Evolutionary conservation across 30 jellyfish, hydroid and myxozoan species (phyloP), one percentile per base, ranked within the genome.

Genomic region (Turritopsis rubra): DNA sequence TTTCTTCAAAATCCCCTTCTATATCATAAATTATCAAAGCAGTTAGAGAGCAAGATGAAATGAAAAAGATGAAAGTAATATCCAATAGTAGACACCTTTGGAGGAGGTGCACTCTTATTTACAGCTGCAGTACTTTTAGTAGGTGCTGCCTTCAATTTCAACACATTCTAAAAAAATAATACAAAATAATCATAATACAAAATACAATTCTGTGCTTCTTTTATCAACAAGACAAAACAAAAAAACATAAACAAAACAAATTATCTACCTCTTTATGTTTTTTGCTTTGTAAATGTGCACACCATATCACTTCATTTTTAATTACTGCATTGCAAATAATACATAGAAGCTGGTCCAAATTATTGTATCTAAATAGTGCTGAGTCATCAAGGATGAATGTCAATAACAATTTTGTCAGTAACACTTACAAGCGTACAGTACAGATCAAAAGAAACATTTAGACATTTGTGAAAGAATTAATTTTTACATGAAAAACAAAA

Each of bases 291-390:
- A 91, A 85, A 84, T 91, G 97, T 23, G 97, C 79, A 27, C 29
- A 66, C 97, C 97, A 91, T 23, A 91, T 65, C 24, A 91, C 41
- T 52, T 91, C 97, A 87, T 85, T 91, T 72, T 91, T 91, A 53
- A 91, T 54, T 9, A 84, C 86, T 65, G 85, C 19, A 85, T 80
- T 84, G 86, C 97, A 91, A 54, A 91, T 87, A 7, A 84, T 53
- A 52, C 97, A 91, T 0, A 89, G 80, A 18, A 91, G 53, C 71
- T 87, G 96, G 18, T 91, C 97, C 18, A 87, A 53, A 65, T 80
- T 81, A 86, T 87, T 91, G 82, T 91, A 91, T 73, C 75, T 91
- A 65, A 41, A 26, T 41, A 41, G 13, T 5, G 5, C 13, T 41
- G 13, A 41, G 9, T 41, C 9, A 41, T 41, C 13, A 41, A 41